Conservation (phyloP, 2,888 invertebrate species). For the Brachynemurus nebulosus region DNA sequence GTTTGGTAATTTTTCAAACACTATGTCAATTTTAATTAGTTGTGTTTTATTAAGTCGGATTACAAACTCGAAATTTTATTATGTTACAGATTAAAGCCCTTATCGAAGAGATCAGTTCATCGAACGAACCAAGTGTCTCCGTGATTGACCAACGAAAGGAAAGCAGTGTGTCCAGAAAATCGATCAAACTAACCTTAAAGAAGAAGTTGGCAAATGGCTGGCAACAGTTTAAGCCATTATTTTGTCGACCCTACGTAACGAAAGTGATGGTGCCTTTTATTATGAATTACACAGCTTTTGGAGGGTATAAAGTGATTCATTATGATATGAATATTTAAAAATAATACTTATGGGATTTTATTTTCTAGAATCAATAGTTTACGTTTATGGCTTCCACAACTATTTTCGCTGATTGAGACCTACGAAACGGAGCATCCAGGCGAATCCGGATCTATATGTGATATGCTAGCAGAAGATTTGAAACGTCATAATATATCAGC, state of each 20-base stretch:
- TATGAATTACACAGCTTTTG: too few species aligned
- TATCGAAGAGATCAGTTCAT: constrained; percentile 24
- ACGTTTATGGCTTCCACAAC: constrained; percentile 74
- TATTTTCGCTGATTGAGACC: constrained; percentile 55
- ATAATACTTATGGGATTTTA: too few species aligned
- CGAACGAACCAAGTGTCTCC: constrained; percentile 9
- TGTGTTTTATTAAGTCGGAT: constrained; percentile 14
- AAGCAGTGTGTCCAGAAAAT: neutral
- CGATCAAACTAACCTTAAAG: constrained; percentile 1
- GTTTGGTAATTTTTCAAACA: too few species aligned
- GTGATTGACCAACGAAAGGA: neutral
- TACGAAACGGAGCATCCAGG: constrained; percentile 24
- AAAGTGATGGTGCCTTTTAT: too few species aligned
- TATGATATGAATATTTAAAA: too few species aligned
- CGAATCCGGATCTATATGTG: constrained; percentile 31
- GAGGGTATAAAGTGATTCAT: too few species aligned
- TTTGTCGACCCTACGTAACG: constrained; percentile 43
- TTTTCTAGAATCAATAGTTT: constrained; percentile 54
- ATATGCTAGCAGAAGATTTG: constrained; percentile 40
- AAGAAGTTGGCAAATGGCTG: constrained; percentile 32
- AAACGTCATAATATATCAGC: too few species aligned
- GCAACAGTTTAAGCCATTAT: constrained; percentile 49
- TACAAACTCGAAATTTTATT: too few species aligned
- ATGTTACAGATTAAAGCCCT: constrained; percentile 30
- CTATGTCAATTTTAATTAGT: too few species aligned